Percentiles rank a stretch among this genome's conserved stretches.
Evolutionary conservation across 2,113 vertebrate genomes (phyloP).

Genomic region (Ahaetulla prasina): DNA sequence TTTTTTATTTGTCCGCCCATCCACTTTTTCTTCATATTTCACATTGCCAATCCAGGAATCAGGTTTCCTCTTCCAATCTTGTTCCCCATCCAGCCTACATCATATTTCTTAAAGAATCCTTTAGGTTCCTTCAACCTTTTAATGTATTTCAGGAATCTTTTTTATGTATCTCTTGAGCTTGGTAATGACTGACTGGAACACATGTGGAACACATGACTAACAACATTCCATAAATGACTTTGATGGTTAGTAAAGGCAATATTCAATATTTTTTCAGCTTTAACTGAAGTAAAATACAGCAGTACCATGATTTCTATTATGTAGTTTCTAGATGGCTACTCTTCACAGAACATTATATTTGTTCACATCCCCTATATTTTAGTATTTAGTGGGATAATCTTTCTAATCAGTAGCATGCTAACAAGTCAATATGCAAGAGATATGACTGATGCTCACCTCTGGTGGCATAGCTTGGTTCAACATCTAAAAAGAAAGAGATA

Average conservation of each 20-base stretch:
- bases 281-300: not conserved
- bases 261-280: not conserved
- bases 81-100: not conserved
- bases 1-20: not conserved
- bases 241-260: not conserved
- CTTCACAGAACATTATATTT: not conserved
- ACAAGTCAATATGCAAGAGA: not conserved
- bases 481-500: not conserved
- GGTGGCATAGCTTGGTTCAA: not conserved
- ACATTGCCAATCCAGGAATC: not conserved
- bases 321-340: not conserved
- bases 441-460: not conserved
- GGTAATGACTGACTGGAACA: not conserved
- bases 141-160: not conserved
- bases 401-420: not conserved
- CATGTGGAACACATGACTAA: not conserved
- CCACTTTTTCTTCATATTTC: not conserved
- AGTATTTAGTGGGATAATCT: not conserved
- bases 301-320: not conserved
- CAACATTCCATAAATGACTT: not conserved
- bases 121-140: not conserved
- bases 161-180: not conserved
- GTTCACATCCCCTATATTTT: not conserved
- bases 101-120: not conserved
- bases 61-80: not conserved